Percentiles rank a stretch among this genome's conserved stretches.
Conservation (phyloP, 2,113 vertebrate species). For the Thymallus thymallus region DNA sequence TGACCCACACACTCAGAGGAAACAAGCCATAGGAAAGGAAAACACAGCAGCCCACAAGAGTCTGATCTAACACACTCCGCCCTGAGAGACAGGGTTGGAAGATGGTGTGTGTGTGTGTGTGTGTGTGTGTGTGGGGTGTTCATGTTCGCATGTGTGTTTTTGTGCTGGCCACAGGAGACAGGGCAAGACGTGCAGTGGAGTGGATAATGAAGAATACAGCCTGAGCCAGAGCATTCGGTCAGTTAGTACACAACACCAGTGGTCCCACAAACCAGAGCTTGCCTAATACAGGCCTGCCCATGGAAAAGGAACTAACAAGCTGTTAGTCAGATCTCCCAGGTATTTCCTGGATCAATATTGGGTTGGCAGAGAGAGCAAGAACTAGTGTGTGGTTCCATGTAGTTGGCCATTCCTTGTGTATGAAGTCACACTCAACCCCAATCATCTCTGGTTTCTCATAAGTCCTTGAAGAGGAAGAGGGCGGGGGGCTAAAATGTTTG, state of each 20-base stretch:
- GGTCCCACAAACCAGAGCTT: not conserved
- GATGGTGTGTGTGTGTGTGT: not conserved
- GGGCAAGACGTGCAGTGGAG: not conserved
- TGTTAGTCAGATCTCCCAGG: not conserved
- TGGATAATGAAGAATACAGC: conserved; percentile 3
- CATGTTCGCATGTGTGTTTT: not conserved
- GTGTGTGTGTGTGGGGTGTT: not conserved
- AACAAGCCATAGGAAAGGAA: conserved; percentile 22
- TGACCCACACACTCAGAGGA: not conserved
- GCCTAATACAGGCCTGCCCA: not conserved
- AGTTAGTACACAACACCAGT: not conserved
- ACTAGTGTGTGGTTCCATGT: conserved; percentile 15
- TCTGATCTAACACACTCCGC: conserved; percentile 19
- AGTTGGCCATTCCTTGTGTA: conserved; percentile 50
- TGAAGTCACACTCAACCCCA: conserved; percentile 52
- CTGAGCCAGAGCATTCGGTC: not conserved
- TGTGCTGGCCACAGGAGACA: not conserved
- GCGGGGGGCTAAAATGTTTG: conserved; percentile 23
- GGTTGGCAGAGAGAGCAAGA: not conserved
- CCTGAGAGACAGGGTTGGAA: not conserved
- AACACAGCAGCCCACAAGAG: conserved; percentile 5
- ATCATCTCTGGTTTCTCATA: conserved; percentile 6
- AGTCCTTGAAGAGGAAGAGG: conserved; percentile 22
- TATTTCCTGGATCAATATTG: conserved; percentile 4
- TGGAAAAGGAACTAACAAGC: not conserved